A percentile compares a stretch with the other conserved stretches of the same genome.
Evolutionary conservation across 2,888 invertebrate species (phyloP).

Genomic region (Elegia similella): DNA sequence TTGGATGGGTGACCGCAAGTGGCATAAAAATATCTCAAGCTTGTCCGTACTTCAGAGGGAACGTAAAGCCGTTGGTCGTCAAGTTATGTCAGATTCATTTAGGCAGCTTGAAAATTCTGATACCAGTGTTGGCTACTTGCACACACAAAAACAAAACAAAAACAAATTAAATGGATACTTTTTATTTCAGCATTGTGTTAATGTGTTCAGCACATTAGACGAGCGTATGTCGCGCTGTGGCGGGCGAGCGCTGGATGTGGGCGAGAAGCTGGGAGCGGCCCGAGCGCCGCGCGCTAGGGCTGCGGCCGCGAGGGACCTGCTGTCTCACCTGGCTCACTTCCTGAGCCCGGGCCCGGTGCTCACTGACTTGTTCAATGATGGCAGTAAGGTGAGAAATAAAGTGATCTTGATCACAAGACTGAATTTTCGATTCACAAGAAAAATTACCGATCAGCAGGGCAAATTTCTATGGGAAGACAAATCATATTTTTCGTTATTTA

Average conservation of each 20-base stretch:
- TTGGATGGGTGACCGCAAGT: too few relatives aligned
- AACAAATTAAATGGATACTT: neutral
- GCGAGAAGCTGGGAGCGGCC: constrained; percentile 98
- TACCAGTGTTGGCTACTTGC: too few relatives aligned
- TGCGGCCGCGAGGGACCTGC: constrained; percentile 95
- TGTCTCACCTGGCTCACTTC: constrained; percentile 96
- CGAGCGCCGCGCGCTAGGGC: constrained; percentile 96
- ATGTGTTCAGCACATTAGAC: constrained; percentile 95
- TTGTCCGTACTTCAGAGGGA: too few relatives aligned
- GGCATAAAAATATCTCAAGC: too few relatives aligned
- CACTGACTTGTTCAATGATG: constrained; percentile 93
- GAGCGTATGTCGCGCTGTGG: constrained; percentile 98
- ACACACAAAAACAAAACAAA: too few relatives aligned
- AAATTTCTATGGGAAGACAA: too few relatives aligned
- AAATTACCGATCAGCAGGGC: too few relatives aligned
- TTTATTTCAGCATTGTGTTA: constrained; percentile 86
- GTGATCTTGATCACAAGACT: neutral
- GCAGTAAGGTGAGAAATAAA: constrained; percentile 82
- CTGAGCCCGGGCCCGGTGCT: constrained; percentile 91
- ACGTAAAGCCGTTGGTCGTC: too few relatives aligned
- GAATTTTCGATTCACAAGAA: too few relatives aligned
- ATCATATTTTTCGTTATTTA: too few relatives aligned
- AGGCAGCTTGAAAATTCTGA: too few relatives aligned
- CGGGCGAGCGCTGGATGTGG: constrained; percentile 98
- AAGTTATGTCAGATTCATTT: too few relatives aligned